Evolutionary conservation across 2,113 vertebrate species (phyloP).

Genomic region (Mohoua ochrocephala): DNA sequence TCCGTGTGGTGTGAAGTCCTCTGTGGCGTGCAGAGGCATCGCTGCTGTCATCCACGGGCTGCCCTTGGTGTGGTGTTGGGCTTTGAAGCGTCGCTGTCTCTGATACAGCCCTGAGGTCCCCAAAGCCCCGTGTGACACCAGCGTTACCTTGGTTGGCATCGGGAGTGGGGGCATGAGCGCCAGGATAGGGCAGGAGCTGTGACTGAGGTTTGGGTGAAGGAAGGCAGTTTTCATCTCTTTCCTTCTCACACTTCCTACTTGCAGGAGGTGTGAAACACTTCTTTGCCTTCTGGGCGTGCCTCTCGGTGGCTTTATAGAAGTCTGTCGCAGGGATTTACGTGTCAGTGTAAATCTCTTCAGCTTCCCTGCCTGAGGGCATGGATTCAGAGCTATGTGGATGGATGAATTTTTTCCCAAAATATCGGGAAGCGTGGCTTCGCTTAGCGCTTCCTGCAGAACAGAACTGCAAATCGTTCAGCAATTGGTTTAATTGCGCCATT

Average conservation of each 20-base stretch:
- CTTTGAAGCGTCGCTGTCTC: not conserved
- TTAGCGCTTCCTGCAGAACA: not conserved
- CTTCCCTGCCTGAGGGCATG: not conserved
- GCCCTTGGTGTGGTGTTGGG: not conserved
- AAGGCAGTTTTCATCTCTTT: not conserved
- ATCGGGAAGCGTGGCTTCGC: not conserved
- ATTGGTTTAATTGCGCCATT: not conserved
- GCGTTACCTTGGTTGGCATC: rapidly evolving
- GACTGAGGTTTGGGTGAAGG: not conserved
- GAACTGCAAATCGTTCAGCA: not conserved
- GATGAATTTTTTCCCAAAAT: not conserved
- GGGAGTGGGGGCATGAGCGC: not conserved
- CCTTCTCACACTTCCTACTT: not conserved
- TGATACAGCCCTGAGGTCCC: not conserved
- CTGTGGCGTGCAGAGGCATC: not conserved
- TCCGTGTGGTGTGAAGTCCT: not conserved
- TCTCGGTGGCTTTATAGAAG: not conserved
- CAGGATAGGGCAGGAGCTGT: not conserved
- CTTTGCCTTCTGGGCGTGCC: conserved; percentile 9
- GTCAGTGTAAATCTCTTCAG: not conserved
- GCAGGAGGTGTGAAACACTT: not conserved
- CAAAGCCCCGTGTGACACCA: not conserved
- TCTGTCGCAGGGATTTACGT: not conserved
- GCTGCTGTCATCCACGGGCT: not conserved
- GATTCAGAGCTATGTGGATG: not conserved